These are phyloP conservation scores for Parasteatoda lunata DNA, from an alignment of 2,888 invertebrate genomes.

Conservation along the genomic window DNA sequence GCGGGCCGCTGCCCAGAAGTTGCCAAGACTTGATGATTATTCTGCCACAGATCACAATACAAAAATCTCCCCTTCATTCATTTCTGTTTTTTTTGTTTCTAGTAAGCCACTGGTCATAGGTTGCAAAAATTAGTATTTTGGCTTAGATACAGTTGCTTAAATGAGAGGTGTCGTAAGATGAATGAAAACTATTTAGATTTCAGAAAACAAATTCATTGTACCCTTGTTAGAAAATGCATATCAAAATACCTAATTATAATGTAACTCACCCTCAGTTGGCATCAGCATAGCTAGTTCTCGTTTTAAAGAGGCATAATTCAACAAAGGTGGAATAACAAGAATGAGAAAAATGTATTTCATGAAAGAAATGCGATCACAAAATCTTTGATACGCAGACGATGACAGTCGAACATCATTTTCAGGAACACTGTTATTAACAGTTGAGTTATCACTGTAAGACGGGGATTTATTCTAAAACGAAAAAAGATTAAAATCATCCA, in stretches of 20 bases:
- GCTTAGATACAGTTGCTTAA: too few species aligned
- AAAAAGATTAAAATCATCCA: not conserved
- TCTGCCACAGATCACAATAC: too few species aligned
- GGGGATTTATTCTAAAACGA: conserved; percentile 8
- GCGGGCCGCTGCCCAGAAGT: too few species aligned
- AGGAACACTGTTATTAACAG: not conserved
- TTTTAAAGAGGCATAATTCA: conserved; percentile 57
- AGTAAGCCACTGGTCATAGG: too few species aligned
- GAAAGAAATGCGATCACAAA: conserved; percentile 47
- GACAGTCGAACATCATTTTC: conserved; percentile 1
- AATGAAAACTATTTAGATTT: not conserved
- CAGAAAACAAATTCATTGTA: not conserved
- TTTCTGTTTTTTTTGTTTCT: too few species aligned
- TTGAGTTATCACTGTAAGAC: not conserved
- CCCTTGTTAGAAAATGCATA: not conserved
- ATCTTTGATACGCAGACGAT: conserved; percentile 20
- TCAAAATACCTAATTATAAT: not conserved
- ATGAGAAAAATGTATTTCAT: conserved; percentile 51
- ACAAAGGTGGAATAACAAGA: conserved; percentile 51
- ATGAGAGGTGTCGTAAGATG: not conserved
- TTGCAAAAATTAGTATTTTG: too few species aligned
- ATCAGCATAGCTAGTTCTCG: conserved; percentile 40
- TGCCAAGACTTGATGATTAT: too few species aligned
- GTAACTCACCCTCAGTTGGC: conserved; percentile 32
- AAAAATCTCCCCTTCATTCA: too few species aligned